These are phyloP conservation scores for Protobothrops flavoviridis DNA, from an alignment of 2,113 vertebrate genomes.

Conservation along the genomic window DNA sequence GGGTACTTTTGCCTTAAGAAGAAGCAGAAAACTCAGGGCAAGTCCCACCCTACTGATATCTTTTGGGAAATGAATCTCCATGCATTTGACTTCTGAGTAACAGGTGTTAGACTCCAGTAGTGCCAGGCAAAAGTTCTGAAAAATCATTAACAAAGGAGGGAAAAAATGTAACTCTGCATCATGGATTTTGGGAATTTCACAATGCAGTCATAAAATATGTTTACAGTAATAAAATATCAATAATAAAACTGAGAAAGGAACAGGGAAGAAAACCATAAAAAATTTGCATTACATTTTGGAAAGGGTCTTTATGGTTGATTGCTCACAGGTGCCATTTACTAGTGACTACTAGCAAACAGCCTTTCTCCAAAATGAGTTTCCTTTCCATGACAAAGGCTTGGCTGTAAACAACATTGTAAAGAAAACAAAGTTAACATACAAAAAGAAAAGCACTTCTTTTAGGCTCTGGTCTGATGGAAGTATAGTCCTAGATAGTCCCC, in stretches of 20 bases:
- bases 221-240: too few species aligned
- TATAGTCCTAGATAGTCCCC: conserved; percentile 19
- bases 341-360: not conserved
- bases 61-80: not conserved
- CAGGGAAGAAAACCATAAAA: too few species aligned
- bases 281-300: not conserved
- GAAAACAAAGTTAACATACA: not conserved
- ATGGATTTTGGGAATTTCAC: not conserved
- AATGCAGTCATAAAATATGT: not conserved
- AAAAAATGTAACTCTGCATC: not conserved
- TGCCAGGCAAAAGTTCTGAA: not conserved
- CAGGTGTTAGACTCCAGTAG: not conserved
- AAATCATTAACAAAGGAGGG: too few species aligned
- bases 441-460: not conserved
- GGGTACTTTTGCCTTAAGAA: not conserved
- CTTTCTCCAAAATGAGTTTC: not conserved
- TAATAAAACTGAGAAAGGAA: not conserved
- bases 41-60: not conserved
- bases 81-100: not conserved
- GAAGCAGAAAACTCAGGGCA: not conserved
- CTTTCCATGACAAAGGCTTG: not conserved
- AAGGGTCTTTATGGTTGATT: not conserved
- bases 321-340: not conserved
- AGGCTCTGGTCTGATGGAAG: conserved; percentile 36
- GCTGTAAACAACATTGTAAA: conserved; percentile 20